phyloP scores from a whole-genome alignment of 2,888 invertebrate species.

The Allolobophora icterica region DNA sequence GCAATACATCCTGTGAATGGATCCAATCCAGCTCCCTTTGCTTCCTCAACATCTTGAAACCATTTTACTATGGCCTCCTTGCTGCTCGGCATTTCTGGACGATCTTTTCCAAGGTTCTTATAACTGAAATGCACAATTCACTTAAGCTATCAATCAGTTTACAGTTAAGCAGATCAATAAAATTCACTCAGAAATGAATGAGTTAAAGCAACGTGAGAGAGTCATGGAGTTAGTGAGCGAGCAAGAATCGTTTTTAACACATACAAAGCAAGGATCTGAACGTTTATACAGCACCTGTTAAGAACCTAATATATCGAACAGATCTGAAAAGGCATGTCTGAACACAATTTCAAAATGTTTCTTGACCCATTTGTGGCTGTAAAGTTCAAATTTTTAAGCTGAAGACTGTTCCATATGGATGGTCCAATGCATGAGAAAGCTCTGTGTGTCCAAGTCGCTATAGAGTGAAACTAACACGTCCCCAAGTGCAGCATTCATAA shows the following conservation, averaged over 20 bases:
- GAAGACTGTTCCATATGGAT: no score
- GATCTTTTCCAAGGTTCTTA: slow-evolving; percentile 27
- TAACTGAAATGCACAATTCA: neutral
- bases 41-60: slow-evolving; percentile 75
- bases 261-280: neutral
- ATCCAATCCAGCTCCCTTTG: slow-evolving; percentile 73
- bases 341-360: no score
- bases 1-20: slow-evolving; percentile 68
- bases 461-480: no score
- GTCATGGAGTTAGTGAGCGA: neutral
- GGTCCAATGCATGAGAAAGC: no score
- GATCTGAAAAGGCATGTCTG: no score
- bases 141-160: neutral
- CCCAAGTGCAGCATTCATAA: no score
- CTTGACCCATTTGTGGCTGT: no score
- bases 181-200: neutral
- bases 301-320: no score
- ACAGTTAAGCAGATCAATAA: neutral
- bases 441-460: no score
- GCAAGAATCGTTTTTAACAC: neutral
- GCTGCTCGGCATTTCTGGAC: slow-evolving; percentile 69
- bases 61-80: slow-evolving; percentile 77
- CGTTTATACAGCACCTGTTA: no score
- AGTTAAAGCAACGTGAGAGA: neutral
- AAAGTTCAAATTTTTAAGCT: no score